phyloP scores from a whole-genome alignment of 2,888 invertebrate species.

The Schizotus pectinicornis region DNA sequence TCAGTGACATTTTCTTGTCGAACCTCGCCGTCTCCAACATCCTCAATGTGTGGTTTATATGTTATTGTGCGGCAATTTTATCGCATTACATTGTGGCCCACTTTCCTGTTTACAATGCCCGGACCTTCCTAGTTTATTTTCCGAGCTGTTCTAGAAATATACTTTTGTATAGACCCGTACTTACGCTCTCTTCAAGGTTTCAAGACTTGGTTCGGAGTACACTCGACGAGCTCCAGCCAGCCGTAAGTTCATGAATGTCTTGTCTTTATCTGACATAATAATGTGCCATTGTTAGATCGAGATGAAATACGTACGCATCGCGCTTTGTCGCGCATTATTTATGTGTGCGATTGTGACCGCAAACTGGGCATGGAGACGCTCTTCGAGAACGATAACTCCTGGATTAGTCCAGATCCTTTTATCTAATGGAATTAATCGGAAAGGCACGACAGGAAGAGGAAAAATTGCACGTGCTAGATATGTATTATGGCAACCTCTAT shows the following conservation, averaged over 20 bases:
- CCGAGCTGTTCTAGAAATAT: slow-evolving; percentile 1
- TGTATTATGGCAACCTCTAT: no score
- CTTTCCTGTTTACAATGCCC: slow-evolving; percentile 8
- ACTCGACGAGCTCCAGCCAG: slow-evolving; percentile 19
- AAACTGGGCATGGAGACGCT: no score
- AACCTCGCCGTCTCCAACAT: not conserved
- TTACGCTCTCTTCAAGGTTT: slow-evolving; percentile 1
- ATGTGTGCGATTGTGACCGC: not conserved
- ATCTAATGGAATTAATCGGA: no score
- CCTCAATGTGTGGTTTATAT: not conserved
- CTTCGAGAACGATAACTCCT: no score
- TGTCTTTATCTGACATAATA: slow-evolving; percentile 24
- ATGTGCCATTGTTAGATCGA: slow-evolving; percentile 16
- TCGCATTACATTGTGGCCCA: slow-evolving; percentile 8
- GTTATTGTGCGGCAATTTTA: slow-evolving; percentile 8
- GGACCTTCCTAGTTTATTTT: not conserved
- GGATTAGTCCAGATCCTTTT: no score
- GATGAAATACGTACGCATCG: slow-evolving; percentile 18
- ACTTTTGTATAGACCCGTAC: slow-evolving; percentile 5
- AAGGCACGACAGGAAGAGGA: no score
- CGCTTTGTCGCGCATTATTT: slow-evolving; percentile 17
- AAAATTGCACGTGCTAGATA: no score
- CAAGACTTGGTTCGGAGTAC: slow-evolving; percentile 15
- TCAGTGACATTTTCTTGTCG: no score
- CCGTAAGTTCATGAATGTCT: slow-evolving; percentile 20